phyloP scores from a whole-genome alignment of 1,140 invertebrate species.

The Hesperophylax magnus region DNA sequence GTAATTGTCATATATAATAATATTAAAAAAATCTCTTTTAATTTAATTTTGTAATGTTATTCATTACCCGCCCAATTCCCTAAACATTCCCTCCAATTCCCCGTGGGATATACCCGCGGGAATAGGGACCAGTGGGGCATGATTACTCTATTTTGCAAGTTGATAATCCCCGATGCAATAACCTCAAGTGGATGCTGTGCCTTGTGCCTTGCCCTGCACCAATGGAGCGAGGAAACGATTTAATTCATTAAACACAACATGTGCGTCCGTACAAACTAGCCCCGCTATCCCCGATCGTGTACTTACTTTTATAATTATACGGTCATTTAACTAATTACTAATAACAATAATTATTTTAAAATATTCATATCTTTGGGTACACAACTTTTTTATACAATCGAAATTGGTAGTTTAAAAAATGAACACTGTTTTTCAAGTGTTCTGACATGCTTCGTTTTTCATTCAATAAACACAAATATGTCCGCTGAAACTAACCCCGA shows the following conservation, averaged over 20 bases:
- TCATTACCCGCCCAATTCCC: slow-evolving; percentile 4
- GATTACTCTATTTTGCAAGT: slow-evolving; percentile 13
- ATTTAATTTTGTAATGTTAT: slow-evolving; percentile 13
- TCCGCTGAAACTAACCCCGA: no score
- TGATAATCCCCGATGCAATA: slow-evolving; percentile 41
- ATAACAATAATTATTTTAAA: no score
- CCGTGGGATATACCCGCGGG: not conserved
- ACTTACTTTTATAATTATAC: not conserved
- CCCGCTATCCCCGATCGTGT: not conserved
- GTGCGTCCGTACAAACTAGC: slow-evolving; percentile 43
- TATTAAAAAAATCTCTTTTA: no score
- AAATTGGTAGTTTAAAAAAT: no score
- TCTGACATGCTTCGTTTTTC: no score
- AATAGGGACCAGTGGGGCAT: not conserved
- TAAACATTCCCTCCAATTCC: not conserved
- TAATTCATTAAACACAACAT: slow-evolving; percentile 56
- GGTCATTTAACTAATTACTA: not conserved
- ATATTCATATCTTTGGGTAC: no score
- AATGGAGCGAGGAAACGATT: slow-evolving; percentile 33
- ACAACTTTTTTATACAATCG: no score
- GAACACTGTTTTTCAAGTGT: no score
- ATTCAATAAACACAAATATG: no score
- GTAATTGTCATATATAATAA: no score
- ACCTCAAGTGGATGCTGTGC: slow-evolving; percentile 35
- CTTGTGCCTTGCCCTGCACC: no score